phyloP scores from a whole-genome alignment of 2,888 invertebrate genomes.

The Rhamnusium bicolor region DNA sequence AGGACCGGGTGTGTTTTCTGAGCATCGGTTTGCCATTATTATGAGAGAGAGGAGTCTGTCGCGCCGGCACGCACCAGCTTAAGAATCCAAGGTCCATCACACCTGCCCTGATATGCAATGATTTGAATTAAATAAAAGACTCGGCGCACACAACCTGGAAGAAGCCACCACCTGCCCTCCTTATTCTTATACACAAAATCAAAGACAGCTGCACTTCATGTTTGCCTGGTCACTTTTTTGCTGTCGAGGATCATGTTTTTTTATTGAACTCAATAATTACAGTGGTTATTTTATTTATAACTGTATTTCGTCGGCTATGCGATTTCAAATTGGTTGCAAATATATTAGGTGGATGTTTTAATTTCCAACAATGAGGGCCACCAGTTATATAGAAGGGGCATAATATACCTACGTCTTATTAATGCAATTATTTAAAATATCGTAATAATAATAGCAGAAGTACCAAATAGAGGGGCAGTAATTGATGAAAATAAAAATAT shows the following conservation, averaged over 20 bases:
- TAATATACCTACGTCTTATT: too few species aligned
- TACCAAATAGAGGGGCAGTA: too few species aligned
- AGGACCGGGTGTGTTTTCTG: slow-evolving; percentile 9
- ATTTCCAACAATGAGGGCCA: background rate
- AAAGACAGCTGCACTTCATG: slow-evolving; percentile 22
- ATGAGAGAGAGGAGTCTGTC: slow-evolving; percentile 15
- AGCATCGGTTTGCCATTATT: background rate
- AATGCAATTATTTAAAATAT: too few species aligned
- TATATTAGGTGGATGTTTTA: background rate
- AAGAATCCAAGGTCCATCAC: slow-evolving; percentile 10
- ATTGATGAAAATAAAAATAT: too few species aligned
- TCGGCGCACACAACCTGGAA: slow-evolving; percentile 17
- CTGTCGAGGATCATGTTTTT: slow-evolving; percentile 3
- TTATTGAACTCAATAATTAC: slow-evolving; percentile 10
- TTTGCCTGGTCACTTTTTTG: background rate
- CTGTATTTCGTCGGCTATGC: slow-evolving; percentile 9
- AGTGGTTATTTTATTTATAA: background rate
- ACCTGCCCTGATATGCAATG: slow-evolving; percentile 29
- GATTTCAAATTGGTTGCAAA: slow-evolving; percentile 7
- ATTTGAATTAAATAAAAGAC: slow-evolving; percentile 27
- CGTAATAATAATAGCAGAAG: too few species aligned
- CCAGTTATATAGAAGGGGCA: too few species aligned
- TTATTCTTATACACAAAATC: slow-evolving; percentile 20
- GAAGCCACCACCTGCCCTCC: slow-evolving; percentile 24
- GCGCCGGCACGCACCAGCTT: slow-evolving; percentile 16